These are phyloP conservation scores for Steinernema scapterisci DNA, from an alignment of 2,888 invertebrate genomes.

Conservation along the genomic window DNA sequence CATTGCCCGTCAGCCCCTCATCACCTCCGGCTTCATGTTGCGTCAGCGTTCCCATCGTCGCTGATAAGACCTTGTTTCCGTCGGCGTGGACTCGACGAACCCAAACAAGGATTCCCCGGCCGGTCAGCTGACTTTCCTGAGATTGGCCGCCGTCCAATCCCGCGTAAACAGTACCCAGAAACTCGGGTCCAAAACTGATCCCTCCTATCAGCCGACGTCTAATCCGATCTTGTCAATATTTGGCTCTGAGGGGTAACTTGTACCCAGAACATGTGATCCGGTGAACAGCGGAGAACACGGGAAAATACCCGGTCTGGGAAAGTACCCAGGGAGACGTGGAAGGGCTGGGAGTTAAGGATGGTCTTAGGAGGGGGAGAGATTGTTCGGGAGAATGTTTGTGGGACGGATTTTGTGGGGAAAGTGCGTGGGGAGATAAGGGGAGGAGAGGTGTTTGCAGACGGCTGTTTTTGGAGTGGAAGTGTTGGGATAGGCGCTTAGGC, in stretches of 20 bases:
- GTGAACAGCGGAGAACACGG: not conserved
- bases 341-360: too few species aligned
- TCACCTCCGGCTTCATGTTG: not conserved
- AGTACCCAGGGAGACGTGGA: too few species aligned
- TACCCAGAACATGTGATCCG: not conserved
- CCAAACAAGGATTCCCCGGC: not conserved
- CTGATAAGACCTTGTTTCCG: not conserved
- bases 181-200: not conserved
- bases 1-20: too few species aligned
- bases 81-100: not conserved
- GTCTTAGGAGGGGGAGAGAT: too few species aligned
- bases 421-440: too few species aligned
- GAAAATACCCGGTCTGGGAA: too few species aligned
- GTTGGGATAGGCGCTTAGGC: too few species aligned
- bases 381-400: too few species aligned
- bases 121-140: constrained; percentile 13
- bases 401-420: too few species aligned
- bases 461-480: too few species aligned
- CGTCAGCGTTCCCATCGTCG: not conserved
- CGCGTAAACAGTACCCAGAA: not conserved
- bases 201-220: too few species aligned
- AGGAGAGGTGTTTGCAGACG: too few species aligned
- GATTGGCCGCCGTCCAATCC: not conserved
- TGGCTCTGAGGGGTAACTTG: not conserved
- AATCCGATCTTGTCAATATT: not conserved